These are phyloP conservation scores for Xestia ashworthii DNA, from an alignment of 2,888 invertebrate species.

Conservation along the genomic window DNA sequence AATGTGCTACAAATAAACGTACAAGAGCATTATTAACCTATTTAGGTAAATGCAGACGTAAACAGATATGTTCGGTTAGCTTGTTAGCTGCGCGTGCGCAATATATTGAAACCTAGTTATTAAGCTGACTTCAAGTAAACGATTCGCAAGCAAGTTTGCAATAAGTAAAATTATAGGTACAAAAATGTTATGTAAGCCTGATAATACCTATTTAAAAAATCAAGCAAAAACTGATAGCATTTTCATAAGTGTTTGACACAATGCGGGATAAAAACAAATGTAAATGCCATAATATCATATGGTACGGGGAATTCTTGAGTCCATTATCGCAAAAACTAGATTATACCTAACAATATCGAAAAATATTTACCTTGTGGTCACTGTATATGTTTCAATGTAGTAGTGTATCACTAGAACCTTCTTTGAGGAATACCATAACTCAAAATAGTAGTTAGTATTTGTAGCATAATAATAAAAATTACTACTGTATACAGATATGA, in stretches of 20 bases:
- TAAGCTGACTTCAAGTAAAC: slow-evolving; percentile 42
- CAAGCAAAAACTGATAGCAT: not conserved
- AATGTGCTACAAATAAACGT: not conserved
- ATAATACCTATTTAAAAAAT: not conserved
- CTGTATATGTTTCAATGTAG: slow-evolving; percentile 4
- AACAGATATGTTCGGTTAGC: slow-evolving; percentile 26
- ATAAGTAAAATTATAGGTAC: slow-evolving; percentile 20
- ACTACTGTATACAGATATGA: not conserved
- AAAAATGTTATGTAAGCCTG: not conserved
- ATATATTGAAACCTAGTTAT: slow-evolving; percentile 48
- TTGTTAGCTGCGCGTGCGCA: slow-evolving; percentile 24
- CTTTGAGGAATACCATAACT: not conserved
- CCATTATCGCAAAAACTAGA: slow-evolving; percentile 21
- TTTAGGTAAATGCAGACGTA: slow-evolving; percentile 37
- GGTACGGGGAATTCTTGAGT: slow-evolving; percentile 11
- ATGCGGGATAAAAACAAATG: slow-evolving; percentile 6
- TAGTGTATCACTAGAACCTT: slow-evolving; percentile 15
- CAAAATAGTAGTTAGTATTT: not conserved
- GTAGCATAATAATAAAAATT: not conserved
- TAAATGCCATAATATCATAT: not conserved
- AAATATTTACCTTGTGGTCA: slow-evolving; percentile 39
- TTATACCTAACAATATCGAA: slow-evolving; percentile 5
- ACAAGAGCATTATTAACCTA: slow-evolving; percentile 6
- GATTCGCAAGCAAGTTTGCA: slow-evolving; percentile 9
- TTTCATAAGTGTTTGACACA: not conserved